Base-by-base conservation (phyloP, 2,113 vertebrate genomes). In the Agapornis roseicollis region DNA sequence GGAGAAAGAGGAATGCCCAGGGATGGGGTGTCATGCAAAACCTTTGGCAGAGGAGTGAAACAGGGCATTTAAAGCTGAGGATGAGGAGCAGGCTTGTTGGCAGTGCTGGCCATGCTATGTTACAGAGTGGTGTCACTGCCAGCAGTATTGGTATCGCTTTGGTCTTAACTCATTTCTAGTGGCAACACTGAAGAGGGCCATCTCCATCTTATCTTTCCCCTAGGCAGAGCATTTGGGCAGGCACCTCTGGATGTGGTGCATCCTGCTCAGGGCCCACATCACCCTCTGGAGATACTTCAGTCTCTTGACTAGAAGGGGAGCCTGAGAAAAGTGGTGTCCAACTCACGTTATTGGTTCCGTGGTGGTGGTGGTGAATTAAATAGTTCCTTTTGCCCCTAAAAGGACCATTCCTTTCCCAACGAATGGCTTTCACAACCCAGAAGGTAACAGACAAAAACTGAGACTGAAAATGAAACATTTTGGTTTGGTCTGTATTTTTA, bases 401-500 rank as follows among this genome's bases (percentile, higher is more conserved):
- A 60, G 14, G 29, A 50, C 8, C 13, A 10, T 52, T 42, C 37
- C 53, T 70, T 80, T 50, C 49, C 65, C 65, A 55, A 0, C 0
- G 0, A 90, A n/a, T 88, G 35, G 17, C 39, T 52, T 78, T 74
- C 44, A 19, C 37, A 76, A 14, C 10, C 11, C 82, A 65, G 35
- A 61, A 92, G 29, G 29, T 44, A 78, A 81, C 1, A 3, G n/a
- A 70, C 42, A 73, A n/a, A 61, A 89, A 33, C 1, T 9, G n/a
- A 66, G 42, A 68, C 56, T 55, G 37, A 47, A 82, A 81, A 42
- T 12, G 50, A 53, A 81, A 1, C 12, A 5, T 1, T 13, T 35
- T 87, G 41, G 41, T 84, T 64, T 42, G 58, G 16, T 18, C 9
- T 77, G 27, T 82, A 35, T 90, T 93, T 94, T 90, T 41, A 73